Base-by-base conservation (phyloP, 2,888 invertebrate genomes). In the Drosophila monieri region DNA sequence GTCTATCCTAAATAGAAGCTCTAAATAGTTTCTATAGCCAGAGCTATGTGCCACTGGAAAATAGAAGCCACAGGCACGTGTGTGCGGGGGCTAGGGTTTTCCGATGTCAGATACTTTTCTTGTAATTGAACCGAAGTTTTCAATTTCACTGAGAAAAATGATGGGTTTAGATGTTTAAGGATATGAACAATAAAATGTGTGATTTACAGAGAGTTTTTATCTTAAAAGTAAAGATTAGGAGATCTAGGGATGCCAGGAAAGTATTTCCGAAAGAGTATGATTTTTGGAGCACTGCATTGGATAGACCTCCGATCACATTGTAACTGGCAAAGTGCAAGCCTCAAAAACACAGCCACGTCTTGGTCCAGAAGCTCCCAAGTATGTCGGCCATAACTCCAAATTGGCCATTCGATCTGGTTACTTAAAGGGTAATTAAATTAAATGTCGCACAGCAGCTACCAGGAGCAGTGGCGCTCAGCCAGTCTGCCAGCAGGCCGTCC, bases 401-500 rank as follows among this genome's bases (percentile, higher is more conserved):
- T 64, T 80, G 85, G 87, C 72, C 73, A 89, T 88, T 88, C 80
- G 88, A 88, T 89, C 89, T 78, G 90, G 88, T 90, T 89, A 88
- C 89, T 90, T 90, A 87, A 88, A 88, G 88, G 87, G 86, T 90
- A 90, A 90, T 90, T 90, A 90, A 89, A 89, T 88, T 85, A 89
- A 89, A 69, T 84, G 78, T 68, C 65, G 66, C 76, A 69, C 74
- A 61, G 74, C 44, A 66, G 57, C 49, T 35, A 25, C 52, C 48
- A 39, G 49, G 14, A 35, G 60, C 30, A 48, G 30, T 32, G 54
- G 51, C 55, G 30, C 52, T 47, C 58, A 70, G 61, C 41, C 69
- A 60, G 77, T 51, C 73, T 67, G 65, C 51, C 62, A 62, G 72
- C 71, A 49, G 70, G 77, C 60, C 68, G 74, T 85, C 76, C 83